Evolutionary conservation across 2,797 vertebrate species (phyloP).

Genomic region (Serranus cabrilla): DNA sequence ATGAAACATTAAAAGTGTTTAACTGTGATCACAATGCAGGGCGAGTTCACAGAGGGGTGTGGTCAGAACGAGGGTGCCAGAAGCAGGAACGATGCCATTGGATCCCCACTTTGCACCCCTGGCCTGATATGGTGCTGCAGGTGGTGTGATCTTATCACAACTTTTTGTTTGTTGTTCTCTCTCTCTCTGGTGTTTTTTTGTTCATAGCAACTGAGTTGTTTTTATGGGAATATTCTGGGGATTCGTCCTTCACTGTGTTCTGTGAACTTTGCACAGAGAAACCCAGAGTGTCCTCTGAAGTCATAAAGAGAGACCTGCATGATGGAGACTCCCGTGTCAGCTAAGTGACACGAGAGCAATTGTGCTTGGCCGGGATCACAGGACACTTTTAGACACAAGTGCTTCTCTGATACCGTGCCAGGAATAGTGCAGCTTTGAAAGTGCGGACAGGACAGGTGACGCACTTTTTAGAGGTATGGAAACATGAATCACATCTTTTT

Average conservation of each 20-base stretch:
- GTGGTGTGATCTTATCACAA: too few species aligned
- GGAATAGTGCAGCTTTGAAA: conserved; percentile 40
- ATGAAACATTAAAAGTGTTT: too few species aligned
- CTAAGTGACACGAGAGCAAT: conserved; percentile 7
- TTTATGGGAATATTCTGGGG: background rate
- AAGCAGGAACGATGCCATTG: too few species aligned
- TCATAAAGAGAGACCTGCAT: background rate
- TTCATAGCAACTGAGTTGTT: background rate
- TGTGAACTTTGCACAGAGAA: conserved; percentile 52
- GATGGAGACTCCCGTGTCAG: conserved; percentile 13
- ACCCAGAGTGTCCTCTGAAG: background rate
- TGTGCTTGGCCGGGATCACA: background rate
- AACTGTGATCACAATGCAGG: too few species aligned
- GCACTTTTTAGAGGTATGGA: background rate
- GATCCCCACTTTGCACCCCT: too few species aligned
- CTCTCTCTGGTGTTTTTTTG: background rate
- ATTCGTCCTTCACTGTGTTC: conserved; percentile 23
- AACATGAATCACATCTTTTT: conserved; percentile 8
- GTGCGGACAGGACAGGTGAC: background rate
- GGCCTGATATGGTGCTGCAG: too few species aligned
- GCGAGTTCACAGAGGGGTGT: too few species aligned
- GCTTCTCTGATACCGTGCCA: conserved; percentile 26
- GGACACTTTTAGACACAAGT: conserved; percentile 54
- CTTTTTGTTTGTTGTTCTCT: background rate
- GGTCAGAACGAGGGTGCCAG: too few species aligned